Evolutionary conservation across 1,140 invertebrate species (phyloP).

Genomic region (Lasioglossum baleicum): DNA sequence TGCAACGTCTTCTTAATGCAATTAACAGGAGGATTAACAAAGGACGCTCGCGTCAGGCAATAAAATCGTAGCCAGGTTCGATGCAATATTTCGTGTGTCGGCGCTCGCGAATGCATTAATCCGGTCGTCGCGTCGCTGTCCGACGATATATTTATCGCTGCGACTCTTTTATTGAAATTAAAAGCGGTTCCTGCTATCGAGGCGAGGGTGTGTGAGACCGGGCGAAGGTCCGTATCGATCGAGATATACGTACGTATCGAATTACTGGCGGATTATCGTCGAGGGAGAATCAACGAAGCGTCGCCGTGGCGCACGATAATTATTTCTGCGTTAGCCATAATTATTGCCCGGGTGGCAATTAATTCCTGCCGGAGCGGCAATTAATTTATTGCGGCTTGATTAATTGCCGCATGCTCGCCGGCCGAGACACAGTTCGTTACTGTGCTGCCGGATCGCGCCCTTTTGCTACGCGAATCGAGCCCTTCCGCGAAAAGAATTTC

Average conservation of each 20-base stretch:
- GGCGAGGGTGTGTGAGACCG: no score
- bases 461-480: conserved; percentile 36
- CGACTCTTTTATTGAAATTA: conserved; percentile 46
- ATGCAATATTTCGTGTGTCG: not conserved
- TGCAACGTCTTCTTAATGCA: not conserved
- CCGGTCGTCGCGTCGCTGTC: no score
- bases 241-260: conserved; percentile 57
- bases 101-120: not conserved
- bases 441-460: conserved; percentile 45
- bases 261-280: conserved; percentile 60
- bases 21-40: not conserved
- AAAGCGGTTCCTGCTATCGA: conserved; percentile 17
- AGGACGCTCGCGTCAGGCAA: not conserved
- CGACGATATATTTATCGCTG: conserved; percentile 27
- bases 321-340: conserved; percentile 66
- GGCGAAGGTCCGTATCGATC: conserved; percentile 41
- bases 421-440: conserved; percentile 52
- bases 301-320: conserved; percentile 55
- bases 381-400: conserved; percentile 66
- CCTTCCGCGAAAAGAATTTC: not conserved
- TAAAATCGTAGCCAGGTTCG: not conserved
- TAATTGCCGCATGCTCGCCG: conserved; percentile 58
- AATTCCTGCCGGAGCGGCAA: conserved; percentile 59
- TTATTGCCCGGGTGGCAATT: conserved; percentile 62
- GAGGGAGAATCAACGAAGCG: conserved; percentile 50